Evolutionary conservation across 1,140 invertebrate genomes (phyloP), one percentile per base, ranked within the genome.

Genomic region (Drosophila ficusphila): DNA sequence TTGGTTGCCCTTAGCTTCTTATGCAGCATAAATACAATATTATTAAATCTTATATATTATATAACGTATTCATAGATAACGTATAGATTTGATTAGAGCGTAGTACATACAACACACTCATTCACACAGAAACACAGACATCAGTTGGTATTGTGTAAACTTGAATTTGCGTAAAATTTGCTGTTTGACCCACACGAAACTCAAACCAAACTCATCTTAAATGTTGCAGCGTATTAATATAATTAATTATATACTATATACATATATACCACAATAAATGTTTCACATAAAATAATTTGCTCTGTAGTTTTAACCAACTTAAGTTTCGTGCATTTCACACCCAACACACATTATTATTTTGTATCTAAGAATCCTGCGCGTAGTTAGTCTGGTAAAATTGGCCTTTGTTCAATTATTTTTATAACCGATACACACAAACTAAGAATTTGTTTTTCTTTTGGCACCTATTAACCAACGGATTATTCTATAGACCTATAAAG

Each of bases 221-320:
- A 49, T 70, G 72, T 76, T 78, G 58, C 65, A 61, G 65, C 81
- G 54, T 58, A 82, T 75, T 47, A 51, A 65, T 68, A 76, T 61
- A 56, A 57, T 42, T 49, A 67, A 67, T 67, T 67, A 73, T 68
- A 67, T 57, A 74, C 31, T 64, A 44, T 62, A 74, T 31, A 61
- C 46, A 78, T 57, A 52, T 57, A 79, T 81, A 81, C 52, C 78
- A 72, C 48, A 81, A 81, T 81, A 81, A 81, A 81, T 81, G 72
- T 81, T 81, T 81, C 77, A 79, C 78, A 81, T 76, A 81, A 76
- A 81, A 68, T 72, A 68, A 62, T 75, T 73, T 78, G 60, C 34
- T 76, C 69, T 81, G 81, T 85, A 85, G 81, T 85, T 56, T 64
- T 49, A 48, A 69, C 71, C 39, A 23, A 53, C 73, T 58, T 58